phyloP scores from a whole-genome alignment of 1,140 invertebrate genomes.

The Sitobion miscanthi region DNA sequence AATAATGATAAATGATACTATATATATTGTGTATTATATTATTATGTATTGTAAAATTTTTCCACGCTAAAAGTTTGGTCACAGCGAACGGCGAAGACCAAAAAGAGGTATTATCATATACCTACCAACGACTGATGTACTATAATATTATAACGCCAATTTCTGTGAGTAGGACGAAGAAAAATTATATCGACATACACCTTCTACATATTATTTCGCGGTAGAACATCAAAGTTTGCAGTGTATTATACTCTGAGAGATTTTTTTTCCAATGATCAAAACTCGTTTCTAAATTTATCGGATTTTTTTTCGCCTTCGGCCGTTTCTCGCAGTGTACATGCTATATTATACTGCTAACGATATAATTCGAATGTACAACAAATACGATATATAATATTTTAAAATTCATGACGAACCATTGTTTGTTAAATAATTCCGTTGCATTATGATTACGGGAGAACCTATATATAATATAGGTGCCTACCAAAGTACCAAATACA shows the following conservation, averaged over 20 bases:
- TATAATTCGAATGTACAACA: not conserved
- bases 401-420: conserved; percentile 11
- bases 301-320: not conserved
- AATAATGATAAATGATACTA: no score
- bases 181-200: not conserved
- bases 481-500: not conserved
- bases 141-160: not conserved
- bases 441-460: not conserved
- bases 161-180: not conserved
- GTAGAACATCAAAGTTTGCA: not conserved
- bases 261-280: not conserved
- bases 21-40: not conserved
- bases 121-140: not conserved
- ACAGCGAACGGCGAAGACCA: no score
- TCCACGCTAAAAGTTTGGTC: not conserved
- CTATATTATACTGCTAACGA: not conserved
- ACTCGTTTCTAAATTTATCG: not conserved
- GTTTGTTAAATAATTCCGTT: not conserved
- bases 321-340: not conserved
- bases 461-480: not conserved
- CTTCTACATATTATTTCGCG: not conserved
- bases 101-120: not conserved
- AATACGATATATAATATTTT: not conserved
- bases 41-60: not conserved
- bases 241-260: not conserved